Conservation (phyloP, 2,113 vertebrate species). For the Ellobius talpinus region DNA sequence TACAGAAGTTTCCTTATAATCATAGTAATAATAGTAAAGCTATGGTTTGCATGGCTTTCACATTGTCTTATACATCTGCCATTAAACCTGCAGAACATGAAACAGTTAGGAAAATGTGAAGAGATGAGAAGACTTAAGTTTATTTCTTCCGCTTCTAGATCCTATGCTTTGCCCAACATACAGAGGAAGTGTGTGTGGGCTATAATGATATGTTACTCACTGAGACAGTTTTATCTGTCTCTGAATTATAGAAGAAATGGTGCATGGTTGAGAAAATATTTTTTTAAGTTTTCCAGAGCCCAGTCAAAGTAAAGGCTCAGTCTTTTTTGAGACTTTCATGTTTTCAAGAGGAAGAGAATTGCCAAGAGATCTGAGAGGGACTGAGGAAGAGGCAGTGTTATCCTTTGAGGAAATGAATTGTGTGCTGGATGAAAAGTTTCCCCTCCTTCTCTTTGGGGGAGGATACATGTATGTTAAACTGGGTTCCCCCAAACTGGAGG, state of each 20-base stretch:
- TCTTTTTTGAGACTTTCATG: not conserved
- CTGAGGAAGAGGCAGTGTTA: not conserved
- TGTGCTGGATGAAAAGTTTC: not conserved
- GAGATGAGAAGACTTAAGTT: not conserved
- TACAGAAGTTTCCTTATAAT: not conserved
- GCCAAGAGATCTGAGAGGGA: not conserved
- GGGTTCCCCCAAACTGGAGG: not conserved
- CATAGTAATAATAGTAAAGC: not conserved
- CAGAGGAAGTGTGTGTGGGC: not conserved
- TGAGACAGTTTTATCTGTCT: not conserved
- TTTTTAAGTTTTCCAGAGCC: not conserved
- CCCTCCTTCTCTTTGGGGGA: not conserved
- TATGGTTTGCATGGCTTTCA: not conserved
- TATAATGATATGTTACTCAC: not conserved
- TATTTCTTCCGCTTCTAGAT: constrained; percentile 33
- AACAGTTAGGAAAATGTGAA: not conserved
- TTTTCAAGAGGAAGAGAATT: not conserved
- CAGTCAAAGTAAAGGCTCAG: constrained; percentile 1
- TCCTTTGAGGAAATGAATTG: not conserved
- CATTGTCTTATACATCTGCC: not conserved
- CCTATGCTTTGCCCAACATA: not conserved
- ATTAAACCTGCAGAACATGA: not conserved
- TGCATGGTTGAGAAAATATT: not conserved
- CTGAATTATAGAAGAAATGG: not conserved
- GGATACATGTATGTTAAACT: not conserved